A percentile compares a stretch with the other conserved stretches of the same genome.
phyloP scores from a whole-genome alignment of 2,797 vertebrate species.

The Periparus ater region DNA sequence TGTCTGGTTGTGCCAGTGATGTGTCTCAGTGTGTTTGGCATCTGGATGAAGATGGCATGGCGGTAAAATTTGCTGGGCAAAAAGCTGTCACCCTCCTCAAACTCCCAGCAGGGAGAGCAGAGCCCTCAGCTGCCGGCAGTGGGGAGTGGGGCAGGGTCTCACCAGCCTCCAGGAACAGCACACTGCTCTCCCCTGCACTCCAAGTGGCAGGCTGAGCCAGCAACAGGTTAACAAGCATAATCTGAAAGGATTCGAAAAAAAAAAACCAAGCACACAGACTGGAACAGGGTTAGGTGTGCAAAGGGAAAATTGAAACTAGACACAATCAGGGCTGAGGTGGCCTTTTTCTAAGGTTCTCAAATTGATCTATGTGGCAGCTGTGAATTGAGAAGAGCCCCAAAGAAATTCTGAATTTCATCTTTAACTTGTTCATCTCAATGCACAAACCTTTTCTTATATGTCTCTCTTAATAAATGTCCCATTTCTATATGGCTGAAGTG shows the following conservation, averaged over 20 bases:
- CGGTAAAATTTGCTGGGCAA: neutral
- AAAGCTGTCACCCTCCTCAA: neutral
- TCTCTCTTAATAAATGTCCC: neutral
- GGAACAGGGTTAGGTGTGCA: neutral
- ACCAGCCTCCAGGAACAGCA: neutral
- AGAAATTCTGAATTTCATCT: neutral
- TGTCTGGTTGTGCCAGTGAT: neutral
- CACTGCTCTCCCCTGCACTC: neutral
- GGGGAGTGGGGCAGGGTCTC: neutral
- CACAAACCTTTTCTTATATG: neutral
- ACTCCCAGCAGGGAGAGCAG: neutral
- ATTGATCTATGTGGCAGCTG: neutral
- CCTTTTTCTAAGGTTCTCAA: neutral
- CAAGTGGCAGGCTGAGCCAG: neutral
- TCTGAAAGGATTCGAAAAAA: neutral
- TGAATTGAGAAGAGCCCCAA: neutral
- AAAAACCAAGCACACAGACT: neutral
- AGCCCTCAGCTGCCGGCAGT: rapidly evolving
- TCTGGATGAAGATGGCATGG: rapidly evolving
- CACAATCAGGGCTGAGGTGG: neutral
- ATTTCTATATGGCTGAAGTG: neutral
- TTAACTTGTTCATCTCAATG: neutral
- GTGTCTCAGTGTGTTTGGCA: rapidly evolving
- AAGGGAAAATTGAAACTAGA: neutral
- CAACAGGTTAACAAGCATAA: neutral